Evolutionary conservation across 1,140 invertebrate genomes (phyloP), one percentile per base, ranked within the genome.

Genomic region (Drosophila funebris): DNA sequence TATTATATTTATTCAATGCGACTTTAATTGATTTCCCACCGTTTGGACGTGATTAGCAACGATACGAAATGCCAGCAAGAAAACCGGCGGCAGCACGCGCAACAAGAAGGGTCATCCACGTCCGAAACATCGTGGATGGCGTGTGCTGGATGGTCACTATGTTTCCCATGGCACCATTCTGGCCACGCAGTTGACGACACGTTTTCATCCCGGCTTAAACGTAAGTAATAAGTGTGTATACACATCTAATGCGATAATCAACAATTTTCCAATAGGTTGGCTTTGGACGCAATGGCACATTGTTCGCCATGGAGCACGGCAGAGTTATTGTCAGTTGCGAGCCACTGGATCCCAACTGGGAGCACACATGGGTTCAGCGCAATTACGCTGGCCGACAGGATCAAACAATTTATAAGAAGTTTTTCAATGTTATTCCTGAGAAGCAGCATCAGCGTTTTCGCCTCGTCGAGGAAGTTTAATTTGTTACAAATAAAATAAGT

Each of bases 191-290:
- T 91, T 92, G 54, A 94, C 79, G n/a, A 90, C 95, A 0, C 93
- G 96, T 64, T 97, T 95, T 89, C 96, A 96, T 92, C 96, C 96
- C n/a, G 96, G 96, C 3, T 91, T 96, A 62, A 95, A 96, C 93
- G 96, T 96, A 92, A 93, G 91, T 90, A 24, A 7, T 4, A 22
- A 6, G n/a, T n/a, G n/a, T n/a, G n/a, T 7, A 44, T 4, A 48
- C 6, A 27, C 0, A 13, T 16, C 37, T 3, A 14, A 14, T 16
- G 53, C 13, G 44, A 70, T 67, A 58, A 22, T 18, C 8, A 3
- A 31, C 13, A 24, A n/a, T 13, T 1, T 14, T 9, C 22, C 0
- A 14, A 1, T 11, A 97, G 96, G 96, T 97, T 78, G 96, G 96
- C 3, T 94, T 97, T 68, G 96, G 96, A 13, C 92, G 92, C 61